These are phyloP conservation scores for Notamacropus eugenii DNA, from an alignment of 2,797 vertebrate species.

Conservation along the genomic window DNA sequence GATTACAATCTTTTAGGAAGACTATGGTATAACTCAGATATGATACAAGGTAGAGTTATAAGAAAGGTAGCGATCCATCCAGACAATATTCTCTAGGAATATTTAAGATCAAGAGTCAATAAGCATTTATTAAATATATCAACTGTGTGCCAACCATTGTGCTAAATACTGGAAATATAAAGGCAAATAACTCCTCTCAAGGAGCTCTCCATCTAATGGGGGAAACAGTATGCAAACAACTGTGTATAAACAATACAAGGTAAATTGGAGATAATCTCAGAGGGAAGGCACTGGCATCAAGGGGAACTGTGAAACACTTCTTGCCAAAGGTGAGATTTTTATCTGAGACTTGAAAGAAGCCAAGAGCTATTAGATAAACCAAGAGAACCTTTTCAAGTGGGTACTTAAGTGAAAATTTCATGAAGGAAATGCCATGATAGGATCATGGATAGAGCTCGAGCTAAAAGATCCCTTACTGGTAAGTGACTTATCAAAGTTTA, in stretches of 20 bases:
- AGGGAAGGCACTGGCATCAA: neutral
- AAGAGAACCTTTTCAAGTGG: neutral
- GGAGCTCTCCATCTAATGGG: no score
- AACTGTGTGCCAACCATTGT: neutral
- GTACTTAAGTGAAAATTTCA: neutral
- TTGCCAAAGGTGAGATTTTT: neutral
- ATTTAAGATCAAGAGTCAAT: neutral
- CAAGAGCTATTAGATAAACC: neutral
- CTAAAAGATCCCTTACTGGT: neutral
- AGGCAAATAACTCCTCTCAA: neutral
- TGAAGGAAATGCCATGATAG: neutral
- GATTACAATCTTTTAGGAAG: neutral
- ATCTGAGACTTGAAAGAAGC: neutral
- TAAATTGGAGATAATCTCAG: neutral
- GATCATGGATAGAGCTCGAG: neutral
- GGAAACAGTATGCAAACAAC: neutral
- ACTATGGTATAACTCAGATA: neutral
- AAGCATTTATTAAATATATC: neutral
- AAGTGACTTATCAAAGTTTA: neutral
- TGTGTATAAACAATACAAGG: neutral
- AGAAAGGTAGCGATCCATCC: neutral
- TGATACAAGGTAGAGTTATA: neutral
- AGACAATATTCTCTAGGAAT: neutral
- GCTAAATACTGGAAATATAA: neutral
- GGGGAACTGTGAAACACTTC: neutral